phyloP scores from a whole-genome alignment of 2,888 invertebrate genomes.

The Drosophila phalerata region DNA sequence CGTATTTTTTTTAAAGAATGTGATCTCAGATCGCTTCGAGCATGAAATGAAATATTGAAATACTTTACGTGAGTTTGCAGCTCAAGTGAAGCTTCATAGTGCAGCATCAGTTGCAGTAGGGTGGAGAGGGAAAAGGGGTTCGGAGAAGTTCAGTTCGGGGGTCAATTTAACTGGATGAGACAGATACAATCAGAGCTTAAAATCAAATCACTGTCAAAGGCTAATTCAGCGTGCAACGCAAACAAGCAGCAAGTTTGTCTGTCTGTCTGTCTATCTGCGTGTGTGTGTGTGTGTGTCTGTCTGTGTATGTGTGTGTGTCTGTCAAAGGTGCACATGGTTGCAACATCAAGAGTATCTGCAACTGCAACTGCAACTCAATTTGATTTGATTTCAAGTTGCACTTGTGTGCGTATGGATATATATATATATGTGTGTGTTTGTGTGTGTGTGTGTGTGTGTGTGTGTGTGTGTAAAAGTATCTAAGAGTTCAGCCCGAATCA shows the following conservation, averaged over 20 bases:
- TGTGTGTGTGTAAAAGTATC: slow-evolving; percentile 21
- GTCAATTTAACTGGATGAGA: slow-evolving; percentile 15
- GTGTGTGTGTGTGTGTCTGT: neutral
- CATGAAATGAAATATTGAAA: slow-evolving; percentile 50
- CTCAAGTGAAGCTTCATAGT: neutral
- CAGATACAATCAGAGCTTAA: slow-evolving; percentile 43
- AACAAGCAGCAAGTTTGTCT: slow-evolving; percentile 5
- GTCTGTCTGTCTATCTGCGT: slow-evolving; percentile 1
- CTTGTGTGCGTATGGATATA: neutral
- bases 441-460: slow-evolving; percentile 5
- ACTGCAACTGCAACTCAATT: slow-evolving; percentile 32
- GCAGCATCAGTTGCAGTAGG: neutral
- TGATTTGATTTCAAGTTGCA: slow-evolving; percentile 43
- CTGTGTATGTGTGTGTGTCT: slow-evolving; percentile 9
- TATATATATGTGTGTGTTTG: no score
- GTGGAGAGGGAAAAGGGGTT: no score
- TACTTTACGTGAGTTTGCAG: slow-evolving; percentile 16
- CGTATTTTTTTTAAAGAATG: neutral
- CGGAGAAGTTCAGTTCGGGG: neutral
- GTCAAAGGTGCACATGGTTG: slow-evolving; percentile 22
- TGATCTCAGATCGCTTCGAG: slow-evolving; percentile 4
- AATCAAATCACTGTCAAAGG: slow-evolving; percentile 59
- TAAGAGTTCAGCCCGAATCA: slow-evolving; percentile 12
- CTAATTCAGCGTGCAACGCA: slow-evolving; percentile 46
- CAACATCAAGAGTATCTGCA: slow-evolving; percentile 21